These are phyloP conservation scores for Acrobasis consociella DNA, from an alignment of 2,888 invertebrate species.

Conservation along the genomic window DNA sequence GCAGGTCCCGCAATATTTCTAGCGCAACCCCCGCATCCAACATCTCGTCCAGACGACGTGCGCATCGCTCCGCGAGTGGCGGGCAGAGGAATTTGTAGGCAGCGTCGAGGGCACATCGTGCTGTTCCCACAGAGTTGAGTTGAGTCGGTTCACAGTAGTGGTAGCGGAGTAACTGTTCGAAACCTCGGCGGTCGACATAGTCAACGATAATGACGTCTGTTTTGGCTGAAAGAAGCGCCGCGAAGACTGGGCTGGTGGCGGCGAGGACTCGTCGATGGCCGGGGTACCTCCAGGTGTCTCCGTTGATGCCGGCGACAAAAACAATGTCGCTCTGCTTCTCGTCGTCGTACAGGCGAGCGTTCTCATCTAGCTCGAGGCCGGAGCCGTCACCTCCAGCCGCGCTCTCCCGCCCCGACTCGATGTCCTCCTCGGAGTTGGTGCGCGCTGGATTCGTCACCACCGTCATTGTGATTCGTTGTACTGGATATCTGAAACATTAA, in stretches of 20 bases:
- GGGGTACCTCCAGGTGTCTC: constrained; percentile 86
- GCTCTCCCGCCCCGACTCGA: constrained; percentile 44
- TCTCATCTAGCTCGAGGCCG: constrained; percentile 52
- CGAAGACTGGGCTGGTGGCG: constrained; percentile 85
- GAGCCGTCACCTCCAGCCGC: constrained; percentile 37
- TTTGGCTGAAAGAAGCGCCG: constrained; percentile 77
- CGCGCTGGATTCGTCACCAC: constrained; percentile 75
- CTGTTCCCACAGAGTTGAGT: constrained; percentile 84
- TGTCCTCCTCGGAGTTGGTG: constrained; percentile 58
- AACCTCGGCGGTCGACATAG: constrained; percentile 86
- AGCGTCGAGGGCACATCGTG: constrained; percentile 87
- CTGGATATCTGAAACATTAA: constrained; percentile 54
- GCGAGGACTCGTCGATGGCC: constrained; percentile 85
- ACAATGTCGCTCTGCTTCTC: constrained; percentile 84
- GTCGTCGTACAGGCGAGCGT: constrained; percentile 70
- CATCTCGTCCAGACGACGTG: constrained; percentile 85
- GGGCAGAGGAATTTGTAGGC: constrained; percentile 89
- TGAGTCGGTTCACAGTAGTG: constrained; percentile 85
- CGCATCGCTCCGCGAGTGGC: constrained; percentile 86
- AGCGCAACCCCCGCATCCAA: constrained; percentile 85
- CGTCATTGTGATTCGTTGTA: constrained; percentile 59
- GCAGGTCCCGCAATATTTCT: constrained; percentile 83
- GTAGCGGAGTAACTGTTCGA: constrained; percentile 85
- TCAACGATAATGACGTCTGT: constrained; percentile 77
- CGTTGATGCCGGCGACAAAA: constrained; percentile 85